Evolutionary conservation across 1,140 invertebrate genomes (phyloP).

Genomic region (Bombus huntii): DNA sequence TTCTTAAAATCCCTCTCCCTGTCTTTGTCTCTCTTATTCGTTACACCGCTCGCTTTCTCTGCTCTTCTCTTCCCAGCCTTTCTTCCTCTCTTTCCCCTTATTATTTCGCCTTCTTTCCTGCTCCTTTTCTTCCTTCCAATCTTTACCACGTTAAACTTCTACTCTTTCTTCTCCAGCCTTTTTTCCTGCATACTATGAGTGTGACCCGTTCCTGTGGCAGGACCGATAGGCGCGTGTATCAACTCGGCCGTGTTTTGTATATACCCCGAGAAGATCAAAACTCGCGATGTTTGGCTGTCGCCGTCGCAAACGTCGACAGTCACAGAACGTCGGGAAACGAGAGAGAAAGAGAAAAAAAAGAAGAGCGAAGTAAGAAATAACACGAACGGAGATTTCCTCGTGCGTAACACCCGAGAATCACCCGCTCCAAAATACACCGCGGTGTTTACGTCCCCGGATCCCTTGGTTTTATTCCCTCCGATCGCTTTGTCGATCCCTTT

Average conservation of each 20-base stretch:
- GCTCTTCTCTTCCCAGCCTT: neutral
- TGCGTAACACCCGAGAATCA: slow-evolving; percentile 22
- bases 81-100: neutral
- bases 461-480: slow-evolving; percentile 10
- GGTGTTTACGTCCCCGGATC: slow-evolving; percentile 31
- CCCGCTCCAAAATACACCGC: slow-evolving; percentile 40
- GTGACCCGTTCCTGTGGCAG: slow-evolving; percentile 16
- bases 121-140: slow-evolving; percentile 1
- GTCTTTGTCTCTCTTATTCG: neutral
- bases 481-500: neutral
- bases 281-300: neutral
- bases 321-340: neutral
- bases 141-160: neutral
- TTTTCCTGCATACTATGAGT: neutral
- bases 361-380: neutral
- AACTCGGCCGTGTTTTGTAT: neutral
- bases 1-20: slow-evolving; percentile 51
- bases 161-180: neutral
- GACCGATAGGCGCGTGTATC: slow-evolving; percentile 17
- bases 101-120: neutral
- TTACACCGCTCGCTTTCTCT: slow-evolving; percentile 1
- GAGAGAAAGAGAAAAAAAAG: neutral
- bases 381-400: slow-evolving; percentile 24
- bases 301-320: neutral
- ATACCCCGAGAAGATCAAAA: neutral